Evolutionary conservation across 2,797 vertebrate genomes (phyloP), one percentile per base, ranked within the genome.

Genomic region (Valencia hispanica): DNA sequence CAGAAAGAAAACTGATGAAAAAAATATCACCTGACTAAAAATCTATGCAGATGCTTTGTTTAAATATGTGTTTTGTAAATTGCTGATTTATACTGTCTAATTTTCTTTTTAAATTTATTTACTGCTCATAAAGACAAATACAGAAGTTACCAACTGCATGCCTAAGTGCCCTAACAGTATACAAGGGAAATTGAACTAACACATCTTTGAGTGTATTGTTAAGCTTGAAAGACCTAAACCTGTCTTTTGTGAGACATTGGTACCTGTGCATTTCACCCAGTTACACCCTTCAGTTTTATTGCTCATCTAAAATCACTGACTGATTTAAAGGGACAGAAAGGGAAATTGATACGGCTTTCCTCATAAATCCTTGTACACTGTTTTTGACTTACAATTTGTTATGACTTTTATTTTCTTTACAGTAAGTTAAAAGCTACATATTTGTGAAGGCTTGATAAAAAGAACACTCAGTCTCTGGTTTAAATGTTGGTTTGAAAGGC

Each of bases 241-340:
- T 72, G 12, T 30, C 47, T 22, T 75, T 70, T 48, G 51, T 66
- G 27, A 47, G 53, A 30, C 12, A 34, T 51, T 11, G 65, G 18
- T 74, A 18, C 32, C 43, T 12, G 14, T 32, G 51, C 0, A 72
- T 74, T 66, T 76, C 57, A 73, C 20, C 45, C 32, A 45, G 20
- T 75, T 32, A 30, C 14, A 15, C 27, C 5, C 15, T 8, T 59
- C 45, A 70, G 6, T 66, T 75, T 72, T 30, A 71, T n/a, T 71
- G 7, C 8, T 32, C 9, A 80, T 75, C 50, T 79, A 39, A 78
- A 68, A 81, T 85, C 63, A 77, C 2, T 77, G 68, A 71, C 41
- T 71, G 47, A 55, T 17, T 61, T 57, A 18, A 32, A 66, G 9
- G 4, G 73, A 68, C 70, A 39, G n/a, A 81, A 72, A 30, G 17